Conservation (phyloP, 2,888 invertebrate species). For the Mythimna albipuncta region DNA sequence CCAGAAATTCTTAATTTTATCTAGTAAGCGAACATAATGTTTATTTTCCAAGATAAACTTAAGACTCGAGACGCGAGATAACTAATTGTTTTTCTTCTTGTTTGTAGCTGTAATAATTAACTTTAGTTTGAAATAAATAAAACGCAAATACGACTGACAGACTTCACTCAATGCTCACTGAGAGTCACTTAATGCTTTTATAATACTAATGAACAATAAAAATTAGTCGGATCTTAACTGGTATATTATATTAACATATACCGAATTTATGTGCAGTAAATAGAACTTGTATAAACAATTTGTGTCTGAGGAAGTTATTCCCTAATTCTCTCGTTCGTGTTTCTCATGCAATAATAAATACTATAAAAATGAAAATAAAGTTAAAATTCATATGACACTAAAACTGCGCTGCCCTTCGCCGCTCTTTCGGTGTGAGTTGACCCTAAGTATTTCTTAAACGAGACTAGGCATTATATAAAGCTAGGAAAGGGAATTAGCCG, state of each 20-base stretch:
- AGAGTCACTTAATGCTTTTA: background rate
- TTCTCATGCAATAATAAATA: no score
- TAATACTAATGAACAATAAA: constrained; percentile 6
- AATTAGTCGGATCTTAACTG: constrained; percentile 24
- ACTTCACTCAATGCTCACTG: no score
- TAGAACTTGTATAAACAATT: background rate
- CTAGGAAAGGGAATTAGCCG: background rate
- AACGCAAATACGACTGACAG: constrained; percentile 1
- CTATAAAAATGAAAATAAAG: no score
- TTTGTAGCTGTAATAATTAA: constrained; percentile 24
- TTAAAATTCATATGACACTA: no score
- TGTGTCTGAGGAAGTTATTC: constrained; percentile 42
- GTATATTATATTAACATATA: background rate
- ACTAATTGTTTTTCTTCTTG: constrained; percentile 31
- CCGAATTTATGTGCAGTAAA: background rate
- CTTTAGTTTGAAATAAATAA: constrained; percentile 2
- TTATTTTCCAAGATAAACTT: constrained; percentile 51
- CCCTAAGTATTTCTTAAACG: constrained; percentile 9
- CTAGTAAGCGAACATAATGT: constrained; percentile 26
- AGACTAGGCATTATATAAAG: background rate
- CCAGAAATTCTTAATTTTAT: constrained; percentile 32
- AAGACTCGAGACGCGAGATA: constrained; percentile 32
- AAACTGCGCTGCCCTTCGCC: no score
- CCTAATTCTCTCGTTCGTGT: no score
- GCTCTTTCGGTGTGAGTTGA: no score